Conservation (phyloP, 2,113 vertebrate genomes). For the Antechinus stuartii region DNA sequence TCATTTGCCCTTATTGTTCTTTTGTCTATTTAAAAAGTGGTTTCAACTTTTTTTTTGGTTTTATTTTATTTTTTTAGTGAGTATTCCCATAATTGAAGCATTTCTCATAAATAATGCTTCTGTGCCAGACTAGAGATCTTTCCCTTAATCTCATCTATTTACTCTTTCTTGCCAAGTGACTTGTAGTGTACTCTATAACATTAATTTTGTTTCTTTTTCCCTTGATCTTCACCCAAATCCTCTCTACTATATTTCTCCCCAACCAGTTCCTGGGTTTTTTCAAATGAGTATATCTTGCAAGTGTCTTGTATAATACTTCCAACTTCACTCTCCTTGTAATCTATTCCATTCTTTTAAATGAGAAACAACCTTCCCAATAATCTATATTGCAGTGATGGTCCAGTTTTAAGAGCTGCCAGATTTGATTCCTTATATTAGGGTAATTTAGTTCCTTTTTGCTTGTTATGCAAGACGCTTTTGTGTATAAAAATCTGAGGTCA, state of each 20-base stretch:
- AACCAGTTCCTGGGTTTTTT: not conserved
- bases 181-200: not conserved
- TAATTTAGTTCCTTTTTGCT: not conserved
- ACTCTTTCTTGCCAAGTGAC: not conserved
- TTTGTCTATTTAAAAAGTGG: not conserved
- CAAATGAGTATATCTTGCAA: not conserved
- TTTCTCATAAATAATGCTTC: not conserved
- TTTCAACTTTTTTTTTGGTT: not conserved
- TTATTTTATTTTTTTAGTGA: not conserved
- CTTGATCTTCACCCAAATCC: not conserved
- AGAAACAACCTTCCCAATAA: not conserved
- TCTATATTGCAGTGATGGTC: not conserved
- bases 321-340: not conserved
- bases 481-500: not conserved
- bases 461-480: not conserved
- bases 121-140: not conserved
- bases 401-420: not conserved
- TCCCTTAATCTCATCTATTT: not conserved
- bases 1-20: not conserved
- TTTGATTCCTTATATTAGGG: not conserved
- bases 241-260: not conserved
- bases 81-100: not conserved
- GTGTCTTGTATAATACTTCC: not conserved
- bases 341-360: not conserved
- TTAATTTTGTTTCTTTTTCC: not conserved